Evolutionary conservation across 2,113 vertebrate genomes (phyloP).

Genomic region (Ramphastos sulfuratus): DNA sequence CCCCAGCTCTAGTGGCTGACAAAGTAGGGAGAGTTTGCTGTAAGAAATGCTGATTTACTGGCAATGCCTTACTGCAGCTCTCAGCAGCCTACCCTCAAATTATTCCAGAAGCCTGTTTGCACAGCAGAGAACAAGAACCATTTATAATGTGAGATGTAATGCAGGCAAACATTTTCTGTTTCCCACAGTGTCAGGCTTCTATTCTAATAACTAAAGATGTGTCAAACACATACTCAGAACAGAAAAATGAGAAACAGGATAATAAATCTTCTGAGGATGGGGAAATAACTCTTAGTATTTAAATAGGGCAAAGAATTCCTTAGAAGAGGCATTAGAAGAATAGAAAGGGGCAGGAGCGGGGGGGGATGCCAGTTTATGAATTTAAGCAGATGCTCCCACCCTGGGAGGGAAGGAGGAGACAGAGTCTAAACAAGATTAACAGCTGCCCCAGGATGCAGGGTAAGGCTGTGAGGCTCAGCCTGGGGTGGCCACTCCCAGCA

Average conservation of each 20-base stretch:
- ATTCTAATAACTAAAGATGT: slow-evolving; percentile 43
- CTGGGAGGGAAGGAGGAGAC: no score
- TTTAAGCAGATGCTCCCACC: not conserved
- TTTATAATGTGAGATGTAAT: slow-evolving; percentile 32
- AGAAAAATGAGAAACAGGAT: slow-evolving; percentile 43
- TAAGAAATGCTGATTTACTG: slow-evolving; percentile 39
- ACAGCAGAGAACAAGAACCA: slow-evolving; percentile 35
- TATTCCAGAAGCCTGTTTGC: slow-evolving; percentile 38
- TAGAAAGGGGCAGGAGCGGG: not conserved
- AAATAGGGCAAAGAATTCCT: not conserved
- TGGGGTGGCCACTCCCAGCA: no score
- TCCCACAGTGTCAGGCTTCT: slow-evolving; percentile 1
- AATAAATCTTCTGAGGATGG: slow-evolving; percentile 36
- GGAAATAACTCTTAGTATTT: slow-evolving; percentile 15
- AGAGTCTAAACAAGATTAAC: no score
- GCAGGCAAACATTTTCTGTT: slow-evolving; percentile 45
- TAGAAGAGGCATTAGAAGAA: not conserved
- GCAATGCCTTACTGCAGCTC: slow-evolving; percentile 1
- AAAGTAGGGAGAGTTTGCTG: slow-evolving; percentile 2
- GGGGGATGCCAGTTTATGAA: not conserved
- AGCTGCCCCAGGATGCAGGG: no score
- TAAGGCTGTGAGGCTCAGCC: no score
- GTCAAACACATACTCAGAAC: slow-evolving; percentile 30
- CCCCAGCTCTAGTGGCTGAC: not conserved
- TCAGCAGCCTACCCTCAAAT: slow-evolving; percentile 2